A percentile compares a stretch with the other conserved stretches of the same genome.
phyloP scores from a whole-genome alignment of 2,113 vertebrate species.

The Lethenteron reissneri region DNA sequence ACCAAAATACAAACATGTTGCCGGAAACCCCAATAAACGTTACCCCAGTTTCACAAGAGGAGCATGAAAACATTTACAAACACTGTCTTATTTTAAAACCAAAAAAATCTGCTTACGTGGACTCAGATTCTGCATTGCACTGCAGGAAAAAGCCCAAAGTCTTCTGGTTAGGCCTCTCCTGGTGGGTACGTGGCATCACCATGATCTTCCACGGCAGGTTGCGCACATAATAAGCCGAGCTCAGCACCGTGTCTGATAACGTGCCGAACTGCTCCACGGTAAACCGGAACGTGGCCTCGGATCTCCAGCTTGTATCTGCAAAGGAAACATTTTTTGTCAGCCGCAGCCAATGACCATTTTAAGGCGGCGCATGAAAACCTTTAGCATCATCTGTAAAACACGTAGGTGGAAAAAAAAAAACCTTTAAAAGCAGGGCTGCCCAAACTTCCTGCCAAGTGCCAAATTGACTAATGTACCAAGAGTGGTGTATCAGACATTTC shows the following conservation, averaged over 20 bases:
- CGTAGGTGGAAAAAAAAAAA: not conserved
- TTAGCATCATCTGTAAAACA: not conserved
- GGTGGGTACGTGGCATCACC: conserved; percentile 97
- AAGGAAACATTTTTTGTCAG: conserved; percentile 12
- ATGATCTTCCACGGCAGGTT: conserved; percentile 99
- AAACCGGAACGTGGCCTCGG: conserved; percentile 90
- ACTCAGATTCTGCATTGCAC: conserved; percentile 95
- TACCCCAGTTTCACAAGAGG: no score
- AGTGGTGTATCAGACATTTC: not conserved
- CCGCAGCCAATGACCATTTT: no score
- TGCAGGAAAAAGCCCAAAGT: conserved; percentile 97
- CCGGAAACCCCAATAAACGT: no score
- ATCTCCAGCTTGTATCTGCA: conserved; percentile 91
- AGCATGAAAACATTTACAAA: no score
- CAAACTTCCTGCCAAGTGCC: not conserved
- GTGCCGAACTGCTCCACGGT: conserved; percentile 90
- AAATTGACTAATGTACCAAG: not conserved
- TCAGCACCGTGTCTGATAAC: conserved; percentile 85
- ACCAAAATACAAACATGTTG: no score
- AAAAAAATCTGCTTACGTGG: conserved; percentile 45
- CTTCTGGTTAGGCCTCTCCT: conserved; percentile 90
- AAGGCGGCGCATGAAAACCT: no score
- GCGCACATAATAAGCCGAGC: conserved; percentile 83
- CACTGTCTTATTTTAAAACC: no score
- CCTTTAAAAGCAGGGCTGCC: not conserved